phyloP scores from a whole-genome alignment of 2,797 vertebrate genomes.

The Aratinga solstitialis region DNA sequence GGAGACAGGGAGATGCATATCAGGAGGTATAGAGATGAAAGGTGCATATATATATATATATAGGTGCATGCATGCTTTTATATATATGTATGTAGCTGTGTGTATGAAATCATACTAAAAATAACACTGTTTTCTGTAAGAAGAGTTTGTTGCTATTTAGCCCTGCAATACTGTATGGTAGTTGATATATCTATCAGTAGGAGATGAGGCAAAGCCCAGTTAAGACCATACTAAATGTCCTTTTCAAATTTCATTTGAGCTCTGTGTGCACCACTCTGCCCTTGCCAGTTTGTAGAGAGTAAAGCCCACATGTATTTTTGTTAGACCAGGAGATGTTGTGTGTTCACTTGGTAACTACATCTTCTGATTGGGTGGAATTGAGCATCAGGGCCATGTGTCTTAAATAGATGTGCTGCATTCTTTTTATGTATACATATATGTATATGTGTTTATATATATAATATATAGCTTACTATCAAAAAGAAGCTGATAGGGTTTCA shows the following conservation, averaged over 20 bases:
- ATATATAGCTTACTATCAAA: neutral
- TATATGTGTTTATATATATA: neutral
- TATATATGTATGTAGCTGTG: rapidly evolving
- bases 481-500: neutral
- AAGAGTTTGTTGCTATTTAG: neutral
- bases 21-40: neutral
- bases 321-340: neutral
- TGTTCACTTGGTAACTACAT: rapidly evolving
- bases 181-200: neutral
- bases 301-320: neutral
- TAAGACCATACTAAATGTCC: neutral
- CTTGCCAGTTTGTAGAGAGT: neutral
- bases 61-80: neutral
- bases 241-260: neutral
- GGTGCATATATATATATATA: too few relatives aligned
- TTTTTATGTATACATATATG: neutral
- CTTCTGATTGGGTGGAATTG: rapidly evolving
- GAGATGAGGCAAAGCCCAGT: neutral
- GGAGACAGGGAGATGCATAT: neutral
- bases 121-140: neutral
- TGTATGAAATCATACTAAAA: neutral
- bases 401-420: neutral
- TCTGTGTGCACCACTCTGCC: neutral
- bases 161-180: neutral
- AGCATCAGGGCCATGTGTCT: rapidly evolving